A percentile compares a stretch with the other conserved stretches of the same genome.
phyloP scores from a whole-genome alignment of 2,113 vertebrate genomes.

The Sigmodon hispidus region DNA sequence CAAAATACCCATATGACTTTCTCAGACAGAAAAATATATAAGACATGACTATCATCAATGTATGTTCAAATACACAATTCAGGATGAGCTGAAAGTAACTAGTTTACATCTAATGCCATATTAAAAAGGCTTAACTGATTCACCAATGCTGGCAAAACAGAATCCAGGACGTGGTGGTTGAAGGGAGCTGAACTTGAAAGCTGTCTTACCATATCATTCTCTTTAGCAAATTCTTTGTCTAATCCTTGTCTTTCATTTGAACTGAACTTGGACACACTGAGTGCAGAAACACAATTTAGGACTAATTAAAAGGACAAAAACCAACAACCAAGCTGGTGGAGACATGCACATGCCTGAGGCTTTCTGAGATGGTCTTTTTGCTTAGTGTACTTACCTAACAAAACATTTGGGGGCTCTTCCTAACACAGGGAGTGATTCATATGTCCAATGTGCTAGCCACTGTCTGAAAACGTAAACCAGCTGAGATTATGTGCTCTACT shows the following conservation, averaged over 20 bases:
- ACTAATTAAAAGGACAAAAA: background rate
- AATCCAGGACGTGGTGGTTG: fast-evolving
- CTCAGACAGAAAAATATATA: background rate
- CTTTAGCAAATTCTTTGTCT: background rate
- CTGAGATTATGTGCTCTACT: background rate
- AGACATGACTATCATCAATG: background rate
- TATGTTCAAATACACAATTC: background rate
- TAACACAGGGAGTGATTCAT: background rate
- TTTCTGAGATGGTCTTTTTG: background rate
- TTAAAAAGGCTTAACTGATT: background rate
- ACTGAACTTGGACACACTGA: background rate
- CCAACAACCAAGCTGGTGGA: background rate
- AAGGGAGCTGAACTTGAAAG: background rate
- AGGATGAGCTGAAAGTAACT: background rate
- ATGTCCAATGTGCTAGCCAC: background rate
- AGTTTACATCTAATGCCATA: background rate
- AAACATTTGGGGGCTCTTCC: background rate
- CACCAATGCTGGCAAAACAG: background rate
- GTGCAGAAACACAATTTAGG: background rate
- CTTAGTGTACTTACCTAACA: background rate
- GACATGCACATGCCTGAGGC: no score
- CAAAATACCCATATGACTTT: background rate
- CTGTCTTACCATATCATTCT: background rate
- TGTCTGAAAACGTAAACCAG: background rate
- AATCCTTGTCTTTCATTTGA: background rate